Conservation (phyloP, 2,113 vertebrate species). For the Dasyprocta punctata region DNA sequence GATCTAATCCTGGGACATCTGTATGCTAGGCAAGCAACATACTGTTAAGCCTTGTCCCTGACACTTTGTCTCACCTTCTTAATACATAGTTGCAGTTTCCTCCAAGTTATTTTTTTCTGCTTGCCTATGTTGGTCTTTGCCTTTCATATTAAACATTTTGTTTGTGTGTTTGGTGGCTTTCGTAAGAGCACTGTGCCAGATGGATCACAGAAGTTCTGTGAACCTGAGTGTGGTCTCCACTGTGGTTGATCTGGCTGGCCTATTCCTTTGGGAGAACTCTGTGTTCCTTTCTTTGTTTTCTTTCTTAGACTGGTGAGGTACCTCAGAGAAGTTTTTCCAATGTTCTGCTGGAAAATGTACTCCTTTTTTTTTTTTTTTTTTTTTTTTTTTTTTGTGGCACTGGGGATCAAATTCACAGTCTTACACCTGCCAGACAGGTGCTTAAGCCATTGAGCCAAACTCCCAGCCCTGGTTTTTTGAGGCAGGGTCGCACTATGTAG, state of each 20-base stretch:
- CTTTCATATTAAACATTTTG: neutral
- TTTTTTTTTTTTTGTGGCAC: no score
- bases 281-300: neutral
- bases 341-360: neutral
- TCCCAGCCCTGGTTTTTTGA: no score
- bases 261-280: neutral
- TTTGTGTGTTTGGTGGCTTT: constrained; percentile 1
- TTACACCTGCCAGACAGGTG: no score
- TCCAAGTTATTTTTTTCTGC: neutral
- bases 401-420: no score
- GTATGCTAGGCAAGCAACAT: neutral
- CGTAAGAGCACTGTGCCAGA: neutral
- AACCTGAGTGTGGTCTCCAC: neutral
- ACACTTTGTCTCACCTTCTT: neutral
- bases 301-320: neutral
- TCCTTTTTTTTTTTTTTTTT: no score
- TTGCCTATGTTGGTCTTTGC: constrained; percentile 19
- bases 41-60: neutral
- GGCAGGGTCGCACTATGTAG: no score
- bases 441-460: no score
- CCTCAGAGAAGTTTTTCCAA: neutral
- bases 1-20: neutral
- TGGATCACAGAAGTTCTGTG: constrained; percentile 4
- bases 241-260: neutral
- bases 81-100: neutral